Base-by-base conservation (phyloP, 92 coral and sea anemone species). In the Bergia puertoricense region DNA sequence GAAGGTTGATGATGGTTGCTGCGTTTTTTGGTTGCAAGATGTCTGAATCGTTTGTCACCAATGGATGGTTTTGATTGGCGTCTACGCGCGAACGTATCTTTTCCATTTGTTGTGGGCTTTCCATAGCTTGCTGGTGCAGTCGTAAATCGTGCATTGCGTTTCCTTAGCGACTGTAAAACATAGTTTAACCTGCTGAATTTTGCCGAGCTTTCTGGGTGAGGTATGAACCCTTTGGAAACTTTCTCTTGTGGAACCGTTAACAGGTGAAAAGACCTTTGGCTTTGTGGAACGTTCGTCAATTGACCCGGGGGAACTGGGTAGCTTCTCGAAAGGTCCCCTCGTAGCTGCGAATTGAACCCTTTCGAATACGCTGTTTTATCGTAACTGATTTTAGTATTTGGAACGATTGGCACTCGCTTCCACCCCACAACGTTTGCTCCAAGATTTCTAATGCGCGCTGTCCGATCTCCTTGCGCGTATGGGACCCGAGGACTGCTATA, bases 201-300 rank as follows among this genome's bases (percentile, higher is more conserved):
- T 67, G 23, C 76, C 3, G 56, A 65, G 48, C 8, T 45, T 42
- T 43, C 51, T 42, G 74, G 59, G 38, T 40, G 86, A 41, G 76
- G 86, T 67, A 65, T 82, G 48, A 43, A 65, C 59, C 30, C 86
- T 82, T 82, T 82, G 4, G 75, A 71, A 8, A 6, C 73, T 67
- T 18, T 9, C 22, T 2, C 10, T 65, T 16, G 56, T n/a, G 86
- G 51, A 5, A 14, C 43, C 2, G 45, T 79, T 30, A 79, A 77
- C 4, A 43, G 39, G 5, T 30, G 43, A 13, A 36, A 79, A 8
- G 46, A 69, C 10, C 69, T 38, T 54, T 30, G 18, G 48, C 69
- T 37, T 38, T 59, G 86, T 42, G 39, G 76, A 23, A 13, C 44
- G 46, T 42, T 76, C 54, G 46, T 18, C 36, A 16, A 9, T 5